Conservation (phyloP, 2,113 vertebrate species). For the Embiotoca jacksoni region DNA sequence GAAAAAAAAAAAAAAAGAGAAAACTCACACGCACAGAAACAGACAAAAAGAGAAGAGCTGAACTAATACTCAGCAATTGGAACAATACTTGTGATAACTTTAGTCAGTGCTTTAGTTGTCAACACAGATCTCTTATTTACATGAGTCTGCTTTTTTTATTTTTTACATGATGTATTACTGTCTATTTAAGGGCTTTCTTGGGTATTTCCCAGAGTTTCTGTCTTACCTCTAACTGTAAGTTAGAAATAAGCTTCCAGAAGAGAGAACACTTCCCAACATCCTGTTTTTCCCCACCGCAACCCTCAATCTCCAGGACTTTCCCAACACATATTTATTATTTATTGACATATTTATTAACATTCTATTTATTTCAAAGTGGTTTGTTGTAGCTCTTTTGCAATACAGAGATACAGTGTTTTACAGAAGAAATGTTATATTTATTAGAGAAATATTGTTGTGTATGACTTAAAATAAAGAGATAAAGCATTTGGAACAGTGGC, state of each 20-base stretch:
- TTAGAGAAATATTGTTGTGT: constrained; percentile 49
- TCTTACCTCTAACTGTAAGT: constrained; percentile 54
- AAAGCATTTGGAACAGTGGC: constrained; percentile 53
- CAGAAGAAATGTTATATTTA: constrained; percentile 57
- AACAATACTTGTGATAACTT: constrained; percentile 4
- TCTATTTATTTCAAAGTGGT: constrained; percentile 77
- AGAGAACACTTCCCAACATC: constrained; percentile 55
- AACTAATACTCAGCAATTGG: constrained; percentile 6
- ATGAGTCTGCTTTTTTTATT: constrained; percentile 3
- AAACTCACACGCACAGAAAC: constrained; percentile 1
- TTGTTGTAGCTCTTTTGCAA: constrained; percentile 60
- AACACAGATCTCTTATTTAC: not conserved
- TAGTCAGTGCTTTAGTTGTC: constrained; percentile 14
- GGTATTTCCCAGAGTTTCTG: constrained; percentile 80
- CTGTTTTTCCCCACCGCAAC: constrained; percentile 45
- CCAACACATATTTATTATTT: constrained; percentile 73
- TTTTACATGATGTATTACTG: constrained; percentile 7
- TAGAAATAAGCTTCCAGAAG: constrained; percentile 25
- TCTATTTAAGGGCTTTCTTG: constrained; percentile 42
- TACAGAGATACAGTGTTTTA: constrained; percentile 59
- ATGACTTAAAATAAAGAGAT: constrained; percentile 70
- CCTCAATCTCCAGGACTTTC: constrained; percentile 72
- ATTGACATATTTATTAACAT: constrained; percentile 78
- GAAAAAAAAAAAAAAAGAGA: not conserved
- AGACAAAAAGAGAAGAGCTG: not conserved